Evolutionary conservation across 2,888 invertebrate genomes (phyloP), one percentile per base, ranked within the genome.

Genomic region (Scaptomyza cyrtandrae): DNA sequence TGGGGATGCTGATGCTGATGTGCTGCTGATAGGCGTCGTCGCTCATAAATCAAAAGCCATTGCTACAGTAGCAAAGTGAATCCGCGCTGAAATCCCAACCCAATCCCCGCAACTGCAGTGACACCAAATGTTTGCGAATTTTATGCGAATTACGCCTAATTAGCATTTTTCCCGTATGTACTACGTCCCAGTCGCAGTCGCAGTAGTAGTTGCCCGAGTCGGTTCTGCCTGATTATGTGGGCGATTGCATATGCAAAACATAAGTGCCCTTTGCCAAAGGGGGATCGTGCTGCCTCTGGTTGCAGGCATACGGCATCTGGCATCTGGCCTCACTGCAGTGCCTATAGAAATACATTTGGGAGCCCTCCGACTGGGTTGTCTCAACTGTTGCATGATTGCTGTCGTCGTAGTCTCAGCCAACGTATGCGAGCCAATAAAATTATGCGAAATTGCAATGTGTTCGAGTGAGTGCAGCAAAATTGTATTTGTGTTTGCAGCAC

Each of bases 61-160:
- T 54, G 54, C 35, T 44, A 55, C 35, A 39, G 54, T 41, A 29
- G 35, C 16, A 54, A 49, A 37, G 29, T 41, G 46, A 35, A 53
- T 29, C 67, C 14, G 24, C 57, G 14, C 52, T 9, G 44, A 44
- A 41, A 39, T 39, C 39, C 19, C 45, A 44, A 44, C 24, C 44
- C 19, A 43, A 43, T 14, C 39, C 14, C 11, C 35, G 29, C 45
- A 31, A 39, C 53, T 31, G 27, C 49, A 56, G 49, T 80, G 84
- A 79, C 78, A 67, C 81, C 70, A 78, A 85, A 84, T 86, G 87
- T 88, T 86, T 86, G 89, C 85, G 87, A 81, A 81, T 86, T 86
- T 86, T 86, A 88, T 88, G 89, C 89, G 89, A 81, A 86, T 86
- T 88, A 86, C 87, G 85, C 87, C 89, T 86, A 86, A 86, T 86